A percentile compares a stretch with the other conserved stretches of the same genome.
Conservation (phyloP, 2,797 vertebrate genomes). For the Smutsia gigantea region DNA sequence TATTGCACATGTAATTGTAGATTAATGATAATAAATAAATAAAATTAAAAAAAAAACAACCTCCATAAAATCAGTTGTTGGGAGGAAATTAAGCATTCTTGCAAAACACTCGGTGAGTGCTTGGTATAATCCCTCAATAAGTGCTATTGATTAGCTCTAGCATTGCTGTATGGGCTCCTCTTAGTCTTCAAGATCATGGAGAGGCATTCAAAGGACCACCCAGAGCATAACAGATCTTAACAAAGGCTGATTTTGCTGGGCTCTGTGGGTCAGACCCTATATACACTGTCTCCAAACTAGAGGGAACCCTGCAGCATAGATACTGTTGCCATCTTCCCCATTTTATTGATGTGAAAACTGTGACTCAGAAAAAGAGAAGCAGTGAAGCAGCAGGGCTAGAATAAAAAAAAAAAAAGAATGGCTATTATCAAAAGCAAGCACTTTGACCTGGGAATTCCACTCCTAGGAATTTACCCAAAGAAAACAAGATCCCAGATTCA, state of each 20-base stretch:
- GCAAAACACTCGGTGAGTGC: not conserved
- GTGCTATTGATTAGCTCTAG: not conserved
- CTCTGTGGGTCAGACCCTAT: not conserved
- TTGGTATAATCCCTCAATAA: not conserved
- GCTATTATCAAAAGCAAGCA: not conserved
- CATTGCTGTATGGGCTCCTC: not conserved
- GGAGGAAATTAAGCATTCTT: not conserved
- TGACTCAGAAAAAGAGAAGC: not conserved
- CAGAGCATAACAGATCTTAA: not conserved
- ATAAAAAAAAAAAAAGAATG: too few relatives aligned
- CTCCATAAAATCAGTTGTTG: not conserved
- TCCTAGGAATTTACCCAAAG: too few relatives aligned
- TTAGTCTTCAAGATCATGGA: not conserved
- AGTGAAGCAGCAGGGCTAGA: not conserved
- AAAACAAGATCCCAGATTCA: too few relatives aligned
- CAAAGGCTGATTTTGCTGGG: not conserved
- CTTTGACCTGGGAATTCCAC: too few relatives aligned
- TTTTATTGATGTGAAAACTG: not conserved
- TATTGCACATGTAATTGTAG: too few relatives aligned
- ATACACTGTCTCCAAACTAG: not conserved
- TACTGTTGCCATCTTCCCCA: too few relatives aligned
- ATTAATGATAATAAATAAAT: too few relatives aligned
- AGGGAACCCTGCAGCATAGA: not conserved
- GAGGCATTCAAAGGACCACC: not conserved
- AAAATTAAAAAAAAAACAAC: too few relatives aligned